phyloP scores from a whole-genome alignment of 2,797 vertebrate species.

The Notolepis coatsorum region DNA sequence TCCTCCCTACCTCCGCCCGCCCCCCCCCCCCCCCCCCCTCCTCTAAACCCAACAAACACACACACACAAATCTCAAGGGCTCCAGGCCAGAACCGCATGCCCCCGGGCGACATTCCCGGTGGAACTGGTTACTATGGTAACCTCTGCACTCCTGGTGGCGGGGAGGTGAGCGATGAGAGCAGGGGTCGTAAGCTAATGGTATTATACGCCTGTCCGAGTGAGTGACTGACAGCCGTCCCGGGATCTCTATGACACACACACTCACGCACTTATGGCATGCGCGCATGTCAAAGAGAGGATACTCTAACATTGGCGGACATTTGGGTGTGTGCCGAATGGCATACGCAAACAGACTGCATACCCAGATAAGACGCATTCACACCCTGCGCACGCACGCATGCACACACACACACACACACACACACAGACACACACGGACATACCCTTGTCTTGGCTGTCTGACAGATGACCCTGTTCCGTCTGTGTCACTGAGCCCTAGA shows the following conservation, averaged over 20 bases:
- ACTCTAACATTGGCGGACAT: too few species aligned
- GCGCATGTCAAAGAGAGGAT: too few species aligned
- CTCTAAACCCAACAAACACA: too few species aligned
- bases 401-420: constrained; percentile 1
- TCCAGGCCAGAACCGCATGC: constrained; percentile 53
- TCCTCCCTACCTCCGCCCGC: constrained; percentile 22
- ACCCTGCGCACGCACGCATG: constrained; percentile 5
- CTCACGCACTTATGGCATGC: too few species aligned
- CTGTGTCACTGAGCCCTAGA: constrained; percentile 59
- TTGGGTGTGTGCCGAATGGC: not conserved
- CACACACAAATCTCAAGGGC: too few species aligned
- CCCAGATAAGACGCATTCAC: not conserved
- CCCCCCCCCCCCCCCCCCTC: constrained; percentile 30
- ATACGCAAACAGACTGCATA: not conserved
- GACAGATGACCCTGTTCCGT: constrained; percentile 71
- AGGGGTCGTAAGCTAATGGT: constrained; percentile 51
- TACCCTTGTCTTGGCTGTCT: constrained; percentile 43
- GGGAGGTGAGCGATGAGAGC: constrained; percentile 63
- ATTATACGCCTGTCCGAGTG: constrained; percentile 48
- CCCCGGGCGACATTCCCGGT: constrained; percentile 38
- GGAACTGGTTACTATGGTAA: constrained; percentile 68
- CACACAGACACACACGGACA: constrained; percentile 21
- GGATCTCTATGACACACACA: not conserved
- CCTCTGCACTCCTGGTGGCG: constrained; percentile 62
- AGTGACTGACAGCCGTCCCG: constrained; percentile 63